A percentile compares a stretch with the other conserved stretches of the same genome.
phyloP scores from a whole-genome alignment of 2,113 vertebrate species.

The Otis tarda region DNA sequence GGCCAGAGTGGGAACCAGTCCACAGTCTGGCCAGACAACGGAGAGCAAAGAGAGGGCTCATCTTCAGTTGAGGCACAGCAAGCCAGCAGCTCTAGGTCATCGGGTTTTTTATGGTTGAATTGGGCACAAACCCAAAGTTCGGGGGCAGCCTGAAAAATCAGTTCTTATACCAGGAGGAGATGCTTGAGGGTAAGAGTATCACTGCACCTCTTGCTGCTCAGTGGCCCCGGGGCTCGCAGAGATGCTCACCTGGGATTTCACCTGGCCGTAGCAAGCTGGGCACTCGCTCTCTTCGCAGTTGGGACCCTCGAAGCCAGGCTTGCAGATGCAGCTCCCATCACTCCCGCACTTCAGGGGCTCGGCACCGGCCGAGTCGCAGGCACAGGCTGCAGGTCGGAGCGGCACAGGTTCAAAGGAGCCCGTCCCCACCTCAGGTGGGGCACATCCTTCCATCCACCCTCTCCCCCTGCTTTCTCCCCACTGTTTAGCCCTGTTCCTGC shows the following conservation, averaged over 20 bases:
- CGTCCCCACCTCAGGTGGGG: neutral
- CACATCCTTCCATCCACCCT: neutral
- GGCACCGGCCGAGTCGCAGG: conserved; percentile 75
- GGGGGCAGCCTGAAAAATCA: neutral
- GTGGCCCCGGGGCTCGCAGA: neutral
- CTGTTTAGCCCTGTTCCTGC: neutral
- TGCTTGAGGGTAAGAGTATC: rapidly evolving
- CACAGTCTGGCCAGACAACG: neutral
- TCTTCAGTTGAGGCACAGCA: neutral
- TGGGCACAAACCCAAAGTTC: neutral
- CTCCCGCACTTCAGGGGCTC: conserved; percentile 74
- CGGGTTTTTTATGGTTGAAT: rapidly evolving
- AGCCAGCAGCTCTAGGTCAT: neutral
- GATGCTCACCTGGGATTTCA: conserved; percentile 80
- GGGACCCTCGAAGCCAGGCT: conserved; percentile 81
- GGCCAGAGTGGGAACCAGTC: neutral
- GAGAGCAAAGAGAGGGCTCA: neutral
- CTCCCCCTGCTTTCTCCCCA: neutral
- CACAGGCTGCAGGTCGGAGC: conserved; percentile 74
- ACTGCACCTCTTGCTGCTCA: neutral
- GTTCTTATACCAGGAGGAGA: neutral
- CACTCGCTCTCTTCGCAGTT: conserved; percentile 81
- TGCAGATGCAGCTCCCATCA: conserved; percentile 85
- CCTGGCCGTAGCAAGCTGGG: conserved; percentile 85
- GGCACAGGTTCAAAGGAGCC: neutral